Evolutionary conservation across 1,140 invertebrate genomes (phyloP).

Genomic region (Aphaenogaster ashmeadi): DNA sequence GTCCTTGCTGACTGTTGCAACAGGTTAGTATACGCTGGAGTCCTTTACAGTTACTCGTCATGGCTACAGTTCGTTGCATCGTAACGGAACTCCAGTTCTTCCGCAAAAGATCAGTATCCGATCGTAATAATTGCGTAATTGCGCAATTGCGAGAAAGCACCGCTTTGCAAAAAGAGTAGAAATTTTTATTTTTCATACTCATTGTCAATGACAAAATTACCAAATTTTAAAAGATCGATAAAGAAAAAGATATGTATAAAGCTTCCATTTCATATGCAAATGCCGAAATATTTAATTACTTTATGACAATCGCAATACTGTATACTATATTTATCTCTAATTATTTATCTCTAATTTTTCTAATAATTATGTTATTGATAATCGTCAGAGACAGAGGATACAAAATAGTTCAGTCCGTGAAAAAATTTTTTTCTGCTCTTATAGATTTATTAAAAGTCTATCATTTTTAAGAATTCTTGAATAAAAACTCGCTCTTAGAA

Average conservation of each 20-base stretch:
- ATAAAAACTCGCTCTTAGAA: not conserved
- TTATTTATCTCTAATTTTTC: not conserved
- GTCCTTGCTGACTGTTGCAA: conserved; percentile 50
- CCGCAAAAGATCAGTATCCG: conserved; percentile 71
- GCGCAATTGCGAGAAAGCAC: conserved; percentile 19
- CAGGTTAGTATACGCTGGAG: conserved; percentile 66
- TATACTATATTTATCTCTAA: not conserved
- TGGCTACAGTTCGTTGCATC: conserved; percentile 72
- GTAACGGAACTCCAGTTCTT: conserved; percentile 73
- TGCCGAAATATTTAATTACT: not conserved
- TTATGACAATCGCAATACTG: not conserved
- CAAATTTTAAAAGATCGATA: not conserved
- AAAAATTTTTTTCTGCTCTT: not conserved
- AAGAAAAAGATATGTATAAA: not conserved
- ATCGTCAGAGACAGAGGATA: not conserved
- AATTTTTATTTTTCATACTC: conserved; percentile 10
- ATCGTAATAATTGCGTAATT: conserved; percentile 65
- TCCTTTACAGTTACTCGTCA: conserved; percentile 76
- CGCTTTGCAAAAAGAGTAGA: conserved; percentile 10
- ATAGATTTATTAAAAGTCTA: not conserved
- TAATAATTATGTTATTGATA: not conserved
- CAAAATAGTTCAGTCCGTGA: not conserved
- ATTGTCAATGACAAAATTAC: not conserved
- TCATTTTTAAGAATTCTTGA: not conserved
- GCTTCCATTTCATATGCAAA: not conserved